Percentiles rank a stretch among this genome's conserved stretches.
phyloP scores from a whole-genome alignment of 1,140 invertebrate species.

The Daktulosphaira vitifoliae region DNA sequence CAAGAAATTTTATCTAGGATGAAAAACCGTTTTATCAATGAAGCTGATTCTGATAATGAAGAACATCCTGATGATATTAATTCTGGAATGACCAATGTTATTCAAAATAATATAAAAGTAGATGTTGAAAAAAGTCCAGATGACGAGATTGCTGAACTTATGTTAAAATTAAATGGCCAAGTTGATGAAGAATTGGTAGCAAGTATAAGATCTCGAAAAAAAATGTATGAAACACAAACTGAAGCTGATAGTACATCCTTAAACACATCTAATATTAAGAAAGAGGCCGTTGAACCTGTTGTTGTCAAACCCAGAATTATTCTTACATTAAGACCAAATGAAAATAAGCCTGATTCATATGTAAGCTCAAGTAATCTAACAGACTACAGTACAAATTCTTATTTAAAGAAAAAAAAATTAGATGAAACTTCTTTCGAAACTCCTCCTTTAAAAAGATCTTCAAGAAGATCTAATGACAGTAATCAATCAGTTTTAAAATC shows the following conservation, averaged over 20 bases:
- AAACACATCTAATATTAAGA: background rate
- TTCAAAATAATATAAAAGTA: slow-evolving; percentile 7
- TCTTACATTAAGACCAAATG: slow-evolving; percentile 36
- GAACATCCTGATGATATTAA: slow-evolving; percentile 1
- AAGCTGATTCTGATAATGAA: slow-evolving; percentile 7
- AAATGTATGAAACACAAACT: slow-evolving; percentile 25
- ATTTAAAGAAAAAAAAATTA: slow-evolving; percentile 17
- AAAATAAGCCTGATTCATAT: slow-evolving; percentile 35
- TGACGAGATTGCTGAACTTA: slow-evolving; percentile 24
- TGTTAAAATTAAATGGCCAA: slow-evolving; percentile 22
- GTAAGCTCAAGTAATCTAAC: slow-evolving; percentile 28
- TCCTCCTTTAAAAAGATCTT: slow-evolving; percentile 39
- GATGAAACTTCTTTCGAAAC: slow-evolving; percentile 1
- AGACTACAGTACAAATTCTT: slow-evolving; percentile 11
- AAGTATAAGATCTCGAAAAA: slow-evolving; percentile 21
- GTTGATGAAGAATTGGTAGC: slow-evolving; percentile 25
- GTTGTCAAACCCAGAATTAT: slow-evolving; percentile 37
- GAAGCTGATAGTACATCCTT: slow-evolving; percentile 17
- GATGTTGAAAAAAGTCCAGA: slow-evolving; percentile 2
- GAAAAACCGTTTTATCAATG: slow-evolving; percentile 13
- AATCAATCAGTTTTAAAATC: slow-evolving; percentile 41
- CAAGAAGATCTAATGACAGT: slow-evolving; percentile 39
- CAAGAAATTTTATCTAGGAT: slow-evolving; percentile 29
- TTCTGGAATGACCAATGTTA: background rate
- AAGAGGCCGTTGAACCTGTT: slow-evolving; percentile 14